Percentiles rank a stretch among this genome's conserved stretches.
Evolutionary conservation across 2,113 vertebrate genomes (phyloP).

Genomic region (Bos indicus): DNA sequence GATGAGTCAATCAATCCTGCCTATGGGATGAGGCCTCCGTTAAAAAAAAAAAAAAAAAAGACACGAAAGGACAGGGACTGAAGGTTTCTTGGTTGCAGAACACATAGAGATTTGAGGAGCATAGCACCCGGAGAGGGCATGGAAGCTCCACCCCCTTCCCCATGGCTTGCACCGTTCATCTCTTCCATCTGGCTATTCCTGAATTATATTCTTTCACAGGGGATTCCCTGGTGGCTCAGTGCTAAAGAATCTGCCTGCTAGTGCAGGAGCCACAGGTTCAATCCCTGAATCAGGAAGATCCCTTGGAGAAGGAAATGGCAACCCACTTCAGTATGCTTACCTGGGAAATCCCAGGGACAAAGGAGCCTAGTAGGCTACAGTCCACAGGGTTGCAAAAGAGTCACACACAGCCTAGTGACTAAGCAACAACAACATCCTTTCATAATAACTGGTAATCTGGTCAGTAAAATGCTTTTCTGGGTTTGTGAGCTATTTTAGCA

Average conservation of each 20-base stretch:
- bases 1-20: background rate
- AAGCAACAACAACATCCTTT: background rate
- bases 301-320: background rate
- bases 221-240: background rate
- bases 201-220: background rate
- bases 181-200: background rate
- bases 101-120: accelerated
- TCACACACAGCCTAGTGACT: background rate
- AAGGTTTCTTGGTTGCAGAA: background rate
- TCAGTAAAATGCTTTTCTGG: background rate
- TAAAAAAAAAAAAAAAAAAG: background rate
- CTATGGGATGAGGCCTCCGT: background rate
- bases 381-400: background rate
- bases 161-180: accelerated
- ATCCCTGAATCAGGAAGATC: background rate
- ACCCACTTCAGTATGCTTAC: background rate
- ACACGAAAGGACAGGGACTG: background rate
- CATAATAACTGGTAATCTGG: background rate
- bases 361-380: background rate
- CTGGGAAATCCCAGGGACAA: background rate
- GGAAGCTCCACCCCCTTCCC: background rate
- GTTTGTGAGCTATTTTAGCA: background rate
- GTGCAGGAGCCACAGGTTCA: background rate
- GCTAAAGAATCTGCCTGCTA: background rate
- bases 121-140: accelerated